Evolutionary conservation across 1,140 invertebrate species (phyloP), one percentile per base, ranked within the genome.

Genomic region (Cydia fagiglandana): DNA sequence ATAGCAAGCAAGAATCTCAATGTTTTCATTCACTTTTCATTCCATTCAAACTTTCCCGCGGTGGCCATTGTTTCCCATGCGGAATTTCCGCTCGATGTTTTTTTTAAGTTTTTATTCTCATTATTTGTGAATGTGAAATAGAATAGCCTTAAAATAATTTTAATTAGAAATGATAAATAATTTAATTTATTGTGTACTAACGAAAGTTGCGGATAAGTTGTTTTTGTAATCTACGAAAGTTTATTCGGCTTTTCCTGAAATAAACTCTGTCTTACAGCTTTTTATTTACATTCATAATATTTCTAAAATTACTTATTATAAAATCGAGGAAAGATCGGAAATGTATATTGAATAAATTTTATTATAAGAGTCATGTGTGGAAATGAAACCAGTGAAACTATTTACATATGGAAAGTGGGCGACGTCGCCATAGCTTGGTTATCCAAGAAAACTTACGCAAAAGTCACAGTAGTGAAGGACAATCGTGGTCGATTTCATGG

Each of bases 401-500:
- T 91, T 78, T 86, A 88, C 56, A 81, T 88, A 74, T 92, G 91
- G 91, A 91, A 87, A 79, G 76, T 91, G 45, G 91, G 91, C 9
- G 91, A 92, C 38, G 76, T 91, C 12, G 88, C 91, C 17, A 80
- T 88, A 0, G 91, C 88, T 17, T 83, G 85, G 79, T 77, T 91
- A 50, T 82, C 84, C 61, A 84, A 88, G 78, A 90, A 88, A 82
- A 80, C 87, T 75, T 92, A 89, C 64, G 84, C 86, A 0, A 88
- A 86, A 83, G 87, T 91, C 6, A 85, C 86, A 83, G 86, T 92
- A 20, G 85, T 91, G 5, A 91, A 90, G 79, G 80, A 91, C 75
- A 87, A 91, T 76, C 80, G 89, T 50, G 91, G 91, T 73, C 76
- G 90, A 50, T 91, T 92, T 85, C 85, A 85, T 47, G 91, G 89